Evolutionary conservation across 2,888 invertebrate species (phyloP), one percentile per base, ranked within the genome.

Genomic region (Aradus depressus): DNA sequence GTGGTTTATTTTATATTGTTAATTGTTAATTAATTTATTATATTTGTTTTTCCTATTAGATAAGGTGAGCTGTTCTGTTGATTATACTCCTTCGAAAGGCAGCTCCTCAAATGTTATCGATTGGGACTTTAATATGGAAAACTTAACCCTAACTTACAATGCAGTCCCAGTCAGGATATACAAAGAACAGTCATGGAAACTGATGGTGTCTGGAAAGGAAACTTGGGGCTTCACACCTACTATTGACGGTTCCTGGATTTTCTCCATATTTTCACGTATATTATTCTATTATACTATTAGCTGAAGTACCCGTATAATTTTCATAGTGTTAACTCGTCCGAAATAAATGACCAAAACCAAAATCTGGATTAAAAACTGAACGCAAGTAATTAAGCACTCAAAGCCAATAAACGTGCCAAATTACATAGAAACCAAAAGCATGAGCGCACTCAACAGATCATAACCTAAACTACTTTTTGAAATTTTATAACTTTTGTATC

Each of bases 171-270:
- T 23, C 21, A 42, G 31, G n/a, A 26, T 50, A 2, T 12, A 12
- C 19, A 21, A 21, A 16, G 50, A 50, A 19, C 23, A 19, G n/a
- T 12, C 3, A 18, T 50, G 50, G 50, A 43, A 23, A n/a, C 18
- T 50, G 34, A 34, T 22, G 22, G 18, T 50, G 8, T 23, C n/a
- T 12, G 28, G 16, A 3, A 21, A 31, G n/a, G 50, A 50, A 28
- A 43, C 42, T 10, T 50, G 50, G 50, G 43, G 50, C 4, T 50
- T 50, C 43, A 22, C 12, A 18, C 50, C 50, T 3, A 31, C 34
- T 2, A 8, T 21, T 16, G 32, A 50, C 19, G 50, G 50, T 4
- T 18, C 41, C 6, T 50, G 50, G 50, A 23, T 42, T 8, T 43
- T 43, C 25, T 22, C 41, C 14, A 25, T 41, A 8, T 34, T 35